Evolutionary conservation across 2,113 vertebrate species (phyloP).

Genomic region (Elephas maximus): DNA sequence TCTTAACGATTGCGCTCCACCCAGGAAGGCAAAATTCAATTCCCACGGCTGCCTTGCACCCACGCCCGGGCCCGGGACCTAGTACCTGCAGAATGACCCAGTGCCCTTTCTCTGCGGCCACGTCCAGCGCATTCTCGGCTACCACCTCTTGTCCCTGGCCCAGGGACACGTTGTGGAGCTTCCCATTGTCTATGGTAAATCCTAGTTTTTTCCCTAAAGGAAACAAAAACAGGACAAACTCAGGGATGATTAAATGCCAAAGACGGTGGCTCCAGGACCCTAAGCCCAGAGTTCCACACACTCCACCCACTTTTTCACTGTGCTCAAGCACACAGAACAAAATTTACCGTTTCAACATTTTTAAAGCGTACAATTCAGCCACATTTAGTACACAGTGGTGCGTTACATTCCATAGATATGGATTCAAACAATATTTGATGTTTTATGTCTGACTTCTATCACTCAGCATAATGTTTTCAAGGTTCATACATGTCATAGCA

Average conservation of each 20-base stretch:
- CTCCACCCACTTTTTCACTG: fast-evolving
- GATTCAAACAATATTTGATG: fast-evolving
- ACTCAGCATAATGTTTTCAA: fast-evolving
- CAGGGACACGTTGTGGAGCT: constrained; percentile 89
- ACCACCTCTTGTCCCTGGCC: constrained; percentile 90
- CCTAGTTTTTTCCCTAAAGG: constrained; percentile 86
- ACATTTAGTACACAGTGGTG: too few species aligned
- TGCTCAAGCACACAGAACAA: fast-evolving
- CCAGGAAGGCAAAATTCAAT: too few species aligned
- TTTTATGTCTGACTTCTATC: background rate
- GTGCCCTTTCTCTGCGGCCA: constrained; percentile 86
- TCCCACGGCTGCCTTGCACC: fast-evolving
- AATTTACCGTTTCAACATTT: too few species aligned
- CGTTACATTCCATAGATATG: fast-evolving
- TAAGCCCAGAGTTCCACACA: background rate
- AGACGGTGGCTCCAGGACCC: fast-evolving
- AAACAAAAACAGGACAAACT: background rate
- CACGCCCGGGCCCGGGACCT: background rate
- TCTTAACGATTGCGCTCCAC: background rate
- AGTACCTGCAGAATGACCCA: constrained; percentile 91
- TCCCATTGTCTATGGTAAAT: constrained; percentile 90
- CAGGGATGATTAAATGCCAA: background rate
- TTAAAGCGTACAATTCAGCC: too few species aligned
- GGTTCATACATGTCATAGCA: fast-evolving
- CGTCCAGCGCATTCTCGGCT: constrained; percentile 86